Evolutionary conservation across 2,113 vertebrate genomes (phyloP).

Genomic region (Nestor notabilis): DNA sequence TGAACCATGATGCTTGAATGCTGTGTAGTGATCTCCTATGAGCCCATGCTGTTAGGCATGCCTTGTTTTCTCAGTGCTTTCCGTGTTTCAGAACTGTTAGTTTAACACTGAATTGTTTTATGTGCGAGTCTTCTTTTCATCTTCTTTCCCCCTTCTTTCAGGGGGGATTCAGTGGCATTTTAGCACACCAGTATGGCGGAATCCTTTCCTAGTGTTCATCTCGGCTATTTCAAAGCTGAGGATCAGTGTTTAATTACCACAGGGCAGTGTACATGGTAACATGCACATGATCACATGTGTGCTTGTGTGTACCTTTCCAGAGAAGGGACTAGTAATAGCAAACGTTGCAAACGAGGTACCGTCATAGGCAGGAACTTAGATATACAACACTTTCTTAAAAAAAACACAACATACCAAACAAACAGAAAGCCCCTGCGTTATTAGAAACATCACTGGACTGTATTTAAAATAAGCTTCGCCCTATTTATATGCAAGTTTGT

Average conservation of each 20-base stretch:
- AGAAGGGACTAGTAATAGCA: not conserved
- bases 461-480: not conserved
- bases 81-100: not conserved
- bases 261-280: not conserved
- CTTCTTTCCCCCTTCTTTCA: not conserved
- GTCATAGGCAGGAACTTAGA: not conserved
- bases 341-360: not conserved
- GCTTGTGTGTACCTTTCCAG: rapidly evolving
- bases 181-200: not conserved
- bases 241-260: not conserved
- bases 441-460: not conserved
- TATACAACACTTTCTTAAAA: not conserved
- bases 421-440: not conserved
- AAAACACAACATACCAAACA: not conserved
- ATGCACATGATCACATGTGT: not conserved
- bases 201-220: not conserved
- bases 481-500: not conserved
- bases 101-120: not conserved
- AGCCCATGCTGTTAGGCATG: not conserved
- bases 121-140: not conserved
- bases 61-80: not conserved
- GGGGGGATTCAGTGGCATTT: not conserved
- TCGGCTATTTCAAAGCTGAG: not conserved
- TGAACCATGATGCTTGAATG: not conserved
- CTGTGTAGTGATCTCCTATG: not conserved